These are phyloP conservation scores for Chlorodrepanis virens DNA, from an alignment of 2,113 vertebrate species.

Conservation along the genomic window DNA sequence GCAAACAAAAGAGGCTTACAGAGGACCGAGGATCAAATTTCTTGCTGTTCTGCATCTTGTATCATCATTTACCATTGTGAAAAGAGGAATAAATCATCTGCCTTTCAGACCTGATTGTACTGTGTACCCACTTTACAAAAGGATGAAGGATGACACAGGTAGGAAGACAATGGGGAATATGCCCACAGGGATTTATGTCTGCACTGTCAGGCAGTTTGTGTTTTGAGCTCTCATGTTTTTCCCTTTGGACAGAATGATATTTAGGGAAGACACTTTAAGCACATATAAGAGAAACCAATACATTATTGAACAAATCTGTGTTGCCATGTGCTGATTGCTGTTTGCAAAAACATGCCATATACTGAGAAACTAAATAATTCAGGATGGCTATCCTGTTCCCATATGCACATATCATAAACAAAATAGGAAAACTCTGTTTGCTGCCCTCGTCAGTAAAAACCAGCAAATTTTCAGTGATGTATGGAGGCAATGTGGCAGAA, in stretches of 20 bases:
- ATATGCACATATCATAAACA: not conserved
- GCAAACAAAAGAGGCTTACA: not conserved
- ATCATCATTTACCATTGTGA: not conserved
- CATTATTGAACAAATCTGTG: constrained; percentile 33
- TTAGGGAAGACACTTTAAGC: not conserved
- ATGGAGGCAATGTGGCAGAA: not conserved
- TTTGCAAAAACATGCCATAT: constrained; percentile 3
- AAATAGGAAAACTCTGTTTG: not conserved
- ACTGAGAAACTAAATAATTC: constrained; percentile 17
- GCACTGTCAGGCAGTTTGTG: not conserved
- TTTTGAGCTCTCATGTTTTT: not conserved
- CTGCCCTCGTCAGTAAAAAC: constrained; percentile 19
- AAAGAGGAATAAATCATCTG: constrained; percentile 17
- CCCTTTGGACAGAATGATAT: not conserved
- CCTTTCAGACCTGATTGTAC: constrained; percentile 6
- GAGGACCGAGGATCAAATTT: constrained; percentile 16
- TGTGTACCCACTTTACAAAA: not conserved
- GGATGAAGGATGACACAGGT: constrained; percentile 14
- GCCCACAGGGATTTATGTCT: not conserved
- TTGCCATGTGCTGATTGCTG: not conserved
- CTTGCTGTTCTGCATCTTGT: constrained; percentile 11
- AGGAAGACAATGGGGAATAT: not conserved
- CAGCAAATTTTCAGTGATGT: not conserved
- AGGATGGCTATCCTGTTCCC: not conserved
- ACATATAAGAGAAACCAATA: not conserved